Percentiles rank a stretch among this genome's conserved stretches.
Conservation (phyloP, 1,140 invertebrate genomes). For the Penaeus japonicus region DNA sequence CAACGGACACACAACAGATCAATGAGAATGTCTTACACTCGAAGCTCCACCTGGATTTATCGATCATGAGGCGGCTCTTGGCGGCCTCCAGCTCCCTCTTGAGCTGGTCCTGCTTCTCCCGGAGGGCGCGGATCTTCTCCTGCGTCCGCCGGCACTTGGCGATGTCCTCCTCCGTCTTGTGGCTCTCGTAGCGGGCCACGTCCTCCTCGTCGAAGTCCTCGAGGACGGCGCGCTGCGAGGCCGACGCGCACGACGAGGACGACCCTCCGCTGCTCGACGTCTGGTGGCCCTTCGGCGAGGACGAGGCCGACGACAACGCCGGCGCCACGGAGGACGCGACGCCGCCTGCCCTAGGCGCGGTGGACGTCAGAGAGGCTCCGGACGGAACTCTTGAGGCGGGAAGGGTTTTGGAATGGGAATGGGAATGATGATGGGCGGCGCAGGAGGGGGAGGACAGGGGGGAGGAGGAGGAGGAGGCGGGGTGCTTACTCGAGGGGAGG, state of each 20-base stretch:
- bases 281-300: not conserved
- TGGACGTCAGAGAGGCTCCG: not conserved
- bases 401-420: not conserved
- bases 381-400: constrained; percentile 9
- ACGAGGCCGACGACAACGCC: not conserved
- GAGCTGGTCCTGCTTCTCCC: constrained; percentile 68
- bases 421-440: not conserved
- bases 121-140: constrained; percentile 68
- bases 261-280: not conserved
- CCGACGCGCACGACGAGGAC: not conserved
- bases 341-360: not conserved
- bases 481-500: not conserved
- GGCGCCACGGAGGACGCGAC: not conserved
- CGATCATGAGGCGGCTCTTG: constrained; percentile 66
- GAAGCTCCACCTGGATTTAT: constrained; percentile 70
- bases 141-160: constrained; percentile 58
- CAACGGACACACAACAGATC: constrained; percentile 39
- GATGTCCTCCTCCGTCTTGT: constrained; percentile 49
- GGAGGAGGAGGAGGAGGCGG: not conserved
- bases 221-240: not conserved
- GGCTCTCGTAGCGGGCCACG: constrained; percentile 53
- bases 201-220: constrained; percentile 54
- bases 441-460: not conserved
- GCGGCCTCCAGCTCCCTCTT: constrained; percentile 66
- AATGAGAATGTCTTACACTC: constrained; percentile 67